These are phyloP conservation scores for Psittacula cyanocephala DNA, from an alignment of 2,113 vertebrate species.

Conservation along the genomic window DNA sequence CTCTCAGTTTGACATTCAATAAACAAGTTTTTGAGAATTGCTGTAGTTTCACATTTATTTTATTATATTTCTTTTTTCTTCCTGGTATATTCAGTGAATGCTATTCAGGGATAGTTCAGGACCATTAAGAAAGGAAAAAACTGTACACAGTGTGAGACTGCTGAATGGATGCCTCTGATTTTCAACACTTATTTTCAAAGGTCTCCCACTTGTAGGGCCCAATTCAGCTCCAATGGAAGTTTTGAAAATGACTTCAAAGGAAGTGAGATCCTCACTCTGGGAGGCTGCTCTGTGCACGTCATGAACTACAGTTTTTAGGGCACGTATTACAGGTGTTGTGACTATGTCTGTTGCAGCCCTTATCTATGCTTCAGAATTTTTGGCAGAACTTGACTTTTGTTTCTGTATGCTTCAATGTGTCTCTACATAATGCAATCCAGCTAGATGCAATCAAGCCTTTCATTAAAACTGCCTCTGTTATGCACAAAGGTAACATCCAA, in stretches of 20 bases:
- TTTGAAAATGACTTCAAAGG: background rate
- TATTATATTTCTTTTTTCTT: background rate
- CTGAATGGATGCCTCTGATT: background rate
- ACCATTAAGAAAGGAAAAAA: background rate
- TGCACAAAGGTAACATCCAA: background rate
- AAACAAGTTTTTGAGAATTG: constrained; percentile 54
- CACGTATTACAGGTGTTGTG: background rate
- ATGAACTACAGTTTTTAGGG: background rate
- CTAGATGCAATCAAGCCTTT: background rate
- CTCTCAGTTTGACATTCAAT: constrained; percentile 55
- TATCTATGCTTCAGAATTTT: background rate
- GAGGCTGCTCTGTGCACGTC: background rate
- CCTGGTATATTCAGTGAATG: background rate
- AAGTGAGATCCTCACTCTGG: background rate
- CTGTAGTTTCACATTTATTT: background rate
- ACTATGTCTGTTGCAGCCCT: background rate
- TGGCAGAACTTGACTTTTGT: background rate
- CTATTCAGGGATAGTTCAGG: background rate
- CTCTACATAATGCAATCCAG: background rate
- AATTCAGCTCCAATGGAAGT: background rate
- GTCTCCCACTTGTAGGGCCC: background rate
- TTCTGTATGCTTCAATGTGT: background rate
- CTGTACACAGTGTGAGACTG: background rate
- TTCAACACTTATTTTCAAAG: constrained; percentile 10
- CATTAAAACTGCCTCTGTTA: background rate